These are phyloP conservation scores for Tinea pellionella DNA, from an alignment of 2,888 invertebrate species.

Conservation along the genomic window DNA sequence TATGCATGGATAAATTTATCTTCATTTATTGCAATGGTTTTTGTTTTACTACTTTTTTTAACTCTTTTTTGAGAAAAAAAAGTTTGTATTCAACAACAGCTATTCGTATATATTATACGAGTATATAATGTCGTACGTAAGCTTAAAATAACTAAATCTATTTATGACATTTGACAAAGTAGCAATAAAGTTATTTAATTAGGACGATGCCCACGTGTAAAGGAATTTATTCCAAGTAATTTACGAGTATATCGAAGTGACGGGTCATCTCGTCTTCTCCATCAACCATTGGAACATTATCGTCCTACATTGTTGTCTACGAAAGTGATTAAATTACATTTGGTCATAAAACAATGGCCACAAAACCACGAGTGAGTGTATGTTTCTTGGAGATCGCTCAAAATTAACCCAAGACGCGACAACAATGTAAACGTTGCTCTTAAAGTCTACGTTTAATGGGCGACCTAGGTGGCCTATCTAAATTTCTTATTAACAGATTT, in stretches of 20 bases:
- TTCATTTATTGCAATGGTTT: neutral
- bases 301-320: constrained; percentile 16
- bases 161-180: neutral
- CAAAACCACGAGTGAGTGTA: constrained; percentile 23
- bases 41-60: neutral
- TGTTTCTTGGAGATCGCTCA: constrained; percentile 24
- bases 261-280: neutral
- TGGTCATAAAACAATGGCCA: constrained; percentile 36
- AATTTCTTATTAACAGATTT: constrained; percentile 19
- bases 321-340: constrained; percentile 38
- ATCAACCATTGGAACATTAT: constrained; percentile 7
- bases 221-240: neutral
- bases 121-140: no score
- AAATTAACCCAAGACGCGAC: constrained; percentile 28
- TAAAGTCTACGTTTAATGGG: constrained; percentile 36
- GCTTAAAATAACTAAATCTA: no score
- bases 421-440: constrained; percentile 31
- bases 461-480: constrained; percentile 31
- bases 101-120: no score
- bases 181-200: neutral
- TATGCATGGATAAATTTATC: neutral
- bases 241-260: constrained; percentile 1
- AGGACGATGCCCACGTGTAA: neutral
- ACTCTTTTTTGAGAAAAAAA: no score
- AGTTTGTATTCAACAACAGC: no score